Conservation (phyloP, 2,797 vertebrate species). For the Enteromius radiatus region DNA sequence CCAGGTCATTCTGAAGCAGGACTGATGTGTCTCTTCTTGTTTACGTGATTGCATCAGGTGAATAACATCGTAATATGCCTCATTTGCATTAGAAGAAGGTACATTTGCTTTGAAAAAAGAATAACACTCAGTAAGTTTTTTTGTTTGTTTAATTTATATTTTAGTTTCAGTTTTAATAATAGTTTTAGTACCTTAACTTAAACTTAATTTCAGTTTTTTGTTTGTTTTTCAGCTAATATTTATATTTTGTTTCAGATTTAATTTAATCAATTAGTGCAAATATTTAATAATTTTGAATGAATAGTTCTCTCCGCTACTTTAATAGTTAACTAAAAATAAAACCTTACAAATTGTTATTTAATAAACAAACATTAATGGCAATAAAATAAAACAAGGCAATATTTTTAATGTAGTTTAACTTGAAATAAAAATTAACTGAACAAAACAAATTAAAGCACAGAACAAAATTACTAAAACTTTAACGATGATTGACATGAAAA, state of each 20-base stretch:
- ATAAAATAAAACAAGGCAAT: background rate
- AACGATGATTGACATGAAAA: background rate
- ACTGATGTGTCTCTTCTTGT: background rate
- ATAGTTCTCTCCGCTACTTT: background rate
- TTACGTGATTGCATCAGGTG: no score
- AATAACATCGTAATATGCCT: background rate
- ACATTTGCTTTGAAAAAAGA: background rate
- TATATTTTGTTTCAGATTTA: background rate
- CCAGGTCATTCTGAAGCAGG: background rate
- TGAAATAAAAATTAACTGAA: background rate
- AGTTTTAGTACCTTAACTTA: background rate
- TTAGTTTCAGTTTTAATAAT: background rate
- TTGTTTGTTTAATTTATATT: no score
- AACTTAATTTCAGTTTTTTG: background rate
- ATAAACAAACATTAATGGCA: background rate
- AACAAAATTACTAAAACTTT: background rate
- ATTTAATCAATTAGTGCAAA: background rate
- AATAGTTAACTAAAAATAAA: background rate
- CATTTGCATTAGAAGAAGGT: background rate
- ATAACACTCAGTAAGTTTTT: background rate
- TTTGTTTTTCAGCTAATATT: background rate
- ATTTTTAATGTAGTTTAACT: background rate
- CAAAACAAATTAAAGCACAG: no score
- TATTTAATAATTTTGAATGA: background rate
- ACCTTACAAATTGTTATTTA: background rate